Conservation (phyloP, 2,113 vertebrate genomes). For the Ciconia boyciana region DNA sequence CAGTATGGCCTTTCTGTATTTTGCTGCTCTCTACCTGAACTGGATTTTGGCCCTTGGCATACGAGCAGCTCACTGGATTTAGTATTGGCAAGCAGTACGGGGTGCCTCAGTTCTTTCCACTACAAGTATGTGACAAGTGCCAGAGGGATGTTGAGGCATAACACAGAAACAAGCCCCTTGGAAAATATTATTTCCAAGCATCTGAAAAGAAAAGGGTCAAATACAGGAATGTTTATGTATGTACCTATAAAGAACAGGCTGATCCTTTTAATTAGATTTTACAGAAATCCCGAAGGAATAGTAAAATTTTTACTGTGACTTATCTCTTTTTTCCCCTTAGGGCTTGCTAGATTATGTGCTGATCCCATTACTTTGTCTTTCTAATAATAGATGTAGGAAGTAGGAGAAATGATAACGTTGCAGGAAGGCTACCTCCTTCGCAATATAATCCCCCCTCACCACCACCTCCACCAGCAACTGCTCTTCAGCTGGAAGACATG, state of each 20-base stretch:
- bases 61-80: not conserved
- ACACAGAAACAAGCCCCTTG: not conserved
- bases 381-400: conserved; percentile 61
- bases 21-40: not conserved
- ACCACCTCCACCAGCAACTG: not conserved
- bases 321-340: not conserved
- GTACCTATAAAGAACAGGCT: not conserved
- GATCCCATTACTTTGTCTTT: conserved; percentile 30
- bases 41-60: not conserved
- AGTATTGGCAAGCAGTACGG: not conserved
- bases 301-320: not conserved
- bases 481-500: conserved; percentile 60
- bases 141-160: not conserved
- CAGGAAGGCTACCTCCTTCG: conserved; percentile 66
- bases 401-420: conserved; percentile 71
- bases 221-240: not conserved
- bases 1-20: not conserved
- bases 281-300: not conserved
- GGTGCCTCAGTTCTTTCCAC: not conserved
- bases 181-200: not conserved
- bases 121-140: not conserved
- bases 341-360: not conserved
- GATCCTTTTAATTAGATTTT: not conserved
- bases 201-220: not conserved
- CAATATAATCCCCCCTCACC: conserved; percentile 62